phyloP scores from a whole-genome alignment of 2,888 invertebrate species.

The Heliconius ismenius region DNA sequence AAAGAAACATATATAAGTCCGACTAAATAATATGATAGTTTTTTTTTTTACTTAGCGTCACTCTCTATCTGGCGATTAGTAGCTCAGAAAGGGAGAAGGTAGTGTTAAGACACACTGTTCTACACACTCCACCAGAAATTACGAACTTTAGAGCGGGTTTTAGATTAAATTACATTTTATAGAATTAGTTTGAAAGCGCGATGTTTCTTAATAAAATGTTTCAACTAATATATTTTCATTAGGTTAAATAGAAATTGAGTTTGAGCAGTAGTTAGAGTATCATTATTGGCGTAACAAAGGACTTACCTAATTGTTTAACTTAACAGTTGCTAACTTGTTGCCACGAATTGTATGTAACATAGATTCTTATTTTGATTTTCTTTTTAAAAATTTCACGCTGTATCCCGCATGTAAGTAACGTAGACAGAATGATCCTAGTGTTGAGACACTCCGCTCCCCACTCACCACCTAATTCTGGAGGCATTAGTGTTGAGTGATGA shows the following conservation, averaged over 20 bases:
- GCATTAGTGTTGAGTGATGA: too few relatives aligned
- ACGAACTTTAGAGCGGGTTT: too few relatives aligned
- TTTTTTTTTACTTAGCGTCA: too few relatives aligned
- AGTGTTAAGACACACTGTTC: too few relatives aligned
- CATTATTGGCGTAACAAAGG: constrained; percentile 18
- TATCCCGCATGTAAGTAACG: neutral
- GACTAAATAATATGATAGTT: too few relatives aligned
- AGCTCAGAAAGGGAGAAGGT: too few relatives aligned
- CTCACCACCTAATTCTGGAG: too few relatives aligned
- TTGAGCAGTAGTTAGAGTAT: constrained; percentile 18
- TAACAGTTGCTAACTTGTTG: constrained; percentile 19
- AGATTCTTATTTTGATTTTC: neutral
- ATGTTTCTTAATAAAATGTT: neutral
- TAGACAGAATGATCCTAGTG: neutral
- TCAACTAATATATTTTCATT: constrained; percentile 6
- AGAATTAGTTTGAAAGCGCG: neutral
- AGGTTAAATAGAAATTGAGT: constrained; percentile 23
- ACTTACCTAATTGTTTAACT: constrained; percentile 25
- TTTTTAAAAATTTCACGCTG: neutral
- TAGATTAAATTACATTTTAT: too few relatives aligned
- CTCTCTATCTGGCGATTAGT: too few relatives aligned
- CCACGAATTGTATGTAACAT: neutral
- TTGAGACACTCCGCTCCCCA: too few relatives aligned
- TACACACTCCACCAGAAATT: too few relatives aligned
- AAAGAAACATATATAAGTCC: too few relatives aligned